These are phyloP conservation scores for Nerophis ophidion DNA, from an alignment of 2,113 vertebrate species.

Conservation along the genomic window DNA sequence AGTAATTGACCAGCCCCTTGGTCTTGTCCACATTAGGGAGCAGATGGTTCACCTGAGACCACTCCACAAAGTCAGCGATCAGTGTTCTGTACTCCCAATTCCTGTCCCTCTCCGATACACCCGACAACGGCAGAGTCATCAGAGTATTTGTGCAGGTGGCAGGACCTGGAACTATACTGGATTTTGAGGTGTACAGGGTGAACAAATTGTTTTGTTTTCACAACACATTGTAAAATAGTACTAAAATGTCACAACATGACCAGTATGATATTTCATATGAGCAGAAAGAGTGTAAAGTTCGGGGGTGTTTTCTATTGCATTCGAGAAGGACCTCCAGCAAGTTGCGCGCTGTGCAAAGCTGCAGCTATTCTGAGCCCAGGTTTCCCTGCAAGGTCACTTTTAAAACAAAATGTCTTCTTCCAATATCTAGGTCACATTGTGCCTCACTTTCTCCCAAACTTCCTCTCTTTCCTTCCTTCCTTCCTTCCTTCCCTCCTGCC, in stretches of 20 bases:
- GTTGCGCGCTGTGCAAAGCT: slow-evolving; percentile 35
- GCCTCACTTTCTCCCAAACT: slow-evolving; percentile 66
- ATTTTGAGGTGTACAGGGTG: too few species aligned
- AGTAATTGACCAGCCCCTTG: too few species aligned
- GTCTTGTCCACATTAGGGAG: too few species aligned
- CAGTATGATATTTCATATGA: slow-evolving; percentile 7
- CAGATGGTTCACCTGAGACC: too few species aligned
- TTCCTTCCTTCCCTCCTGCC: slow-evolving; percentile 46
- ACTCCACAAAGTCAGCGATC: too few species aligned
- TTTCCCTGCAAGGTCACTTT: slow-evolving; percentile 77
- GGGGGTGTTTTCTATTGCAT: slow-evolving; percentile 18
- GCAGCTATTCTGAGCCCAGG: slow-evolving; percentile 74
- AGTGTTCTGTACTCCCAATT: too few species aligned
- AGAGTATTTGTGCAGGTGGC: too few species aligned
- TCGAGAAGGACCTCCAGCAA: slow-evolving; percentile 34
- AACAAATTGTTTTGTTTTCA: neutral
- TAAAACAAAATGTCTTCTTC: slow-evolving; percentile 75
- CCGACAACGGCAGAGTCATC: too few species aligned
- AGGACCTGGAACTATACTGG: too few species aligned
- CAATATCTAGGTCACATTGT: slow-evolving; percentile 73
- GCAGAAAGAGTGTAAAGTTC: slow-evolving; percentile 1
- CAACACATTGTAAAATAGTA: neutral
- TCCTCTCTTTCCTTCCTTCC: slow-evolving; percentile 31
- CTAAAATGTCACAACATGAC: neutral
- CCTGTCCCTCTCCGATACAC: too few species aligned